Percentiles rank a stretch among this genome's conserved stretches.
Evolutionary conservation across 2,797 vertebrate genomes (phyloP).

Genomic region (Melanotaenia boesemani): DNA sequence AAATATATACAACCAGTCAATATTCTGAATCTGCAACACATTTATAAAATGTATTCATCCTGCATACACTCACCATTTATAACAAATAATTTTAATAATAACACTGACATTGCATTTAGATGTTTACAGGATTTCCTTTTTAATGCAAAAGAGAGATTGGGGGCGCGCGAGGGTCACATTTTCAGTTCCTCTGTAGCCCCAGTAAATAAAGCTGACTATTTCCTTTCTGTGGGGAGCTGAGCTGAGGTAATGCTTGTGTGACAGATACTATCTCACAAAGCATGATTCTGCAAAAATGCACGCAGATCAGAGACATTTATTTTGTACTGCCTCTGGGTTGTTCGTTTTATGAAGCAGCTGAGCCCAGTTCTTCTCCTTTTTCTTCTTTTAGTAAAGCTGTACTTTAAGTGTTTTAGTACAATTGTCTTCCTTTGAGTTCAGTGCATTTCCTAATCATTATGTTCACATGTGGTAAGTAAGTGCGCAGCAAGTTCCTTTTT

Average conservation of each 20-base stretch:
- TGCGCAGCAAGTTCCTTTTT: neutral
- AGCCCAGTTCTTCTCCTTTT: neutral
- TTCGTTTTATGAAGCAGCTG: conserved; percentile 6
- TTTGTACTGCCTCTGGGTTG: conserved; percentile 31
- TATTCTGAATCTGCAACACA: neutral
- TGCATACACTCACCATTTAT: neutral
- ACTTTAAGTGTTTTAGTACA: neutral
- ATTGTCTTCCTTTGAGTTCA: neutral
- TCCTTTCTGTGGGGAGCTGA: conserved; percentile 31
- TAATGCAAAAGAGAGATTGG: neutral
- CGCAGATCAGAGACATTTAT: conserved; percentile 35
- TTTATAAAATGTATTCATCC: neutral
- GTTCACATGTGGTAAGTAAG: neutral
- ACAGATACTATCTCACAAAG: conserved; percentile 39
- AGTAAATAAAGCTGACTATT: neutral
- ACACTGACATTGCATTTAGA: neutral
- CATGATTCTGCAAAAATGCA: conserved; percentile 19
- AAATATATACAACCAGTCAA: no score
- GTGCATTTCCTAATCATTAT: neutral
- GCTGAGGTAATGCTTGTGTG: conserved; percentile 10
- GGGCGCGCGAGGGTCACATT: neutral
- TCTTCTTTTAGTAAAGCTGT: neutral
- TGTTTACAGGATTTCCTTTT: neutral
- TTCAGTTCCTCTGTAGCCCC: conserved; percentile 3
- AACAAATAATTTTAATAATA: neutral